Base-by-base conservation (phyloP, 2,797 vertebrate genomes). In the Enteromius viviparus region DNA sequence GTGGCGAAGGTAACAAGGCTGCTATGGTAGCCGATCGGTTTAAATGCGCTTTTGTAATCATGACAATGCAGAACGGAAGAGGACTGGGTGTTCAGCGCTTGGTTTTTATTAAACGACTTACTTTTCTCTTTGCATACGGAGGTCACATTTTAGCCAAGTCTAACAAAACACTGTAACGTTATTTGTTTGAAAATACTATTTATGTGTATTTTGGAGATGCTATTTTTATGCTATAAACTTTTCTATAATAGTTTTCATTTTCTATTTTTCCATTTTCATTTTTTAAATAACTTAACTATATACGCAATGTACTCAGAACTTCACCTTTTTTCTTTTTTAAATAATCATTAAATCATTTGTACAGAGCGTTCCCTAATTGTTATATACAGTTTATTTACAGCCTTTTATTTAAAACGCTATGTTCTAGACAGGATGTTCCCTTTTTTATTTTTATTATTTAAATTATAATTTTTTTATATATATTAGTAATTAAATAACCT, bases 1-100 rank as follows among this genome's bases (percentile, higher is more conserved):
- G 81, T 80, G 69, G 11, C 6, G 11, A 81, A 5, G 85, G 23
- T 32, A 80, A 83, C 76, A 7, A 1, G 19, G 42, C 60, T 3
- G 37, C n/a, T 45, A 3, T 7, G 15, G 37, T 4, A 29, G 19
- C 8, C 15, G 9, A 29, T 17, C 12, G 0, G 8, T 14, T 9
- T 26, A 8, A 71, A 60, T 47, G 19, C 8, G 66, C 40, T n/a
- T 5, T 6, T n/a, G 75, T 85, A 87, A 89, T 70, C 66, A 60
- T 89, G 89, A 89, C 81, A 14, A 9, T 11, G 87, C 87, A 85
- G 72, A 85, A 78, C n/a, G 23, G 19, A 26, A 49, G 10, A 12
- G 11, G 66, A 42, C 10, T 15, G 4, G 11, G 29, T 21, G 8
- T 40, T 37, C 3, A 4, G 64, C 15, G 4, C 2, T 5, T 12